Evolutionary conservation across 1,140 invertebrate species (phyloP).

Genomic region (Araneus ventricosus): DNA sequence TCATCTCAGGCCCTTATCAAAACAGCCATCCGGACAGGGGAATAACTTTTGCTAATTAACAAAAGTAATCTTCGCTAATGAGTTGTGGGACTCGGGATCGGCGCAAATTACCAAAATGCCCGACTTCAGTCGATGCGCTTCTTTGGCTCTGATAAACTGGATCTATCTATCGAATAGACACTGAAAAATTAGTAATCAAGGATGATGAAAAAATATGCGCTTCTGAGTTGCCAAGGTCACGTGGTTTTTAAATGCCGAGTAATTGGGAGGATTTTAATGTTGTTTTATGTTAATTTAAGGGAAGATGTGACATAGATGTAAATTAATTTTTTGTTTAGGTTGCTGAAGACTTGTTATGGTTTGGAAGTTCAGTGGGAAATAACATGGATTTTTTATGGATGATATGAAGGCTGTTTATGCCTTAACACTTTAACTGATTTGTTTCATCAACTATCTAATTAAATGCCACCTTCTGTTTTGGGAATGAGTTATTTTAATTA

Average conservation of each 20-base stretch:
- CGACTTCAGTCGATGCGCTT: not conserved
- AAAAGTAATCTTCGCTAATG: conserved; percentile 67
- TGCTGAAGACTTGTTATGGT: too few species aligned
- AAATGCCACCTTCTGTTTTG: too few species aligned
- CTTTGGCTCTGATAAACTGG: conserved; percentile 18
- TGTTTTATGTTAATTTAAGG: too few species aligned
- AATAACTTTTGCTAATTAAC: conserved; percentile 61
- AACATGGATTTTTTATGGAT: too few species aligned
- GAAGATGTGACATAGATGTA: too few species aligned
- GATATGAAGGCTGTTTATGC: too few species aligned
- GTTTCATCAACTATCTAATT: too few species aligned
- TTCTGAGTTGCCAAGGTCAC: not conserved
- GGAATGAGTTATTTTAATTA: too few species aligned
- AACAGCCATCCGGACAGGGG: conserved; percentile 37
- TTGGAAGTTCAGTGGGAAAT: too few species aligned
- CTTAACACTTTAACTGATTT: too few species aligned
- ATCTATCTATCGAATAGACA: conserved; percentile 18
- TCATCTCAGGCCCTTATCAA: conserved; percentile 24
- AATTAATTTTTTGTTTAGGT: too few species aligned
- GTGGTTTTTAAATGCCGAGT: not conserved
- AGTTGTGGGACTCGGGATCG: conserved; percentile 47
- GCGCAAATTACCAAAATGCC: conserved; percentile 20
- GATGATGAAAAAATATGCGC: not conserved
- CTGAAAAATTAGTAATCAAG: conserved; percentile 6
- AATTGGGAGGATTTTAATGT: not conserved